phyloP scores from a whole-genome alignment of 1,140 invertebrate species.

The Drosophila navojoa region DNA sequence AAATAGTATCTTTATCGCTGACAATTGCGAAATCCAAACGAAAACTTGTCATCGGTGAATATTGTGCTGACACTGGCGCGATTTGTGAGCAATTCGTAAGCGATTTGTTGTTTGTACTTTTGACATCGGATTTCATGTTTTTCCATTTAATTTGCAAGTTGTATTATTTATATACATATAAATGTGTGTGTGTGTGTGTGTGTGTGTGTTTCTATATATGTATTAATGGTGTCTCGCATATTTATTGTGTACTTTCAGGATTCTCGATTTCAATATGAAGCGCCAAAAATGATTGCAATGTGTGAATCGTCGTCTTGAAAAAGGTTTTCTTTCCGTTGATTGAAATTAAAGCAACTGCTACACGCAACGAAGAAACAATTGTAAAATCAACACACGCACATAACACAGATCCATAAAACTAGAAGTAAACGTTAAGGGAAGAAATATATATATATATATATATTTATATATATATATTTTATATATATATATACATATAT shows the following conservation, averaged over 20 bases:
- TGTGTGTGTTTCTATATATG: not conserved
- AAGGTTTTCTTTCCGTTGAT: conserved; percentile 76
- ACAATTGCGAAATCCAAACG: conserved; percentile 74
- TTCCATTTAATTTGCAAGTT: conserved; percentile 73
- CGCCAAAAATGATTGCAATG: conserved; percentile 79
- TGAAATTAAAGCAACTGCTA: conserved; percentile 66
- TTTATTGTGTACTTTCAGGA: conserved; percentile 62
- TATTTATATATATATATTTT: conserved; percentile 27
- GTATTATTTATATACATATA: conserved; percentile 24
- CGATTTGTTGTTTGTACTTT: conserved; percentile 45
- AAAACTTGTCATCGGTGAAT: conserved; percentile 74
- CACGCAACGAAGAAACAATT: conserved; percentile 41
- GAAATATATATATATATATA: conserved; percentile 25
- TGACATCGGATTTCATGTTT: conserved; percentile 76
- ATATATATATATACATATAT: conserved; percentile 29
- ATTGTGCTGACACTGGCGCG: conserved; percentile 67
- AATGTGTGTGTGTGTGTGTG: conserved; percentile 9
- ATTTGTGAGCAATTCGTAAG: conserved; percentile 48
- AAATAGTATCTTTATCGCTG: conserved; percentile 75
- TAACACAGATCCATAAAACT: conserved; percentile 11
- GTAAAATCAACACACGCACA: conserved; percentile 25
- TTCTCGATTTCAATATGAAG: conserved; percentile 82
- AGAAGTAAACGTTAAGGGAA: conserved; percentile 16
- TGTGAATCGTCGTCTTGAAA: conserved; percentile 76
- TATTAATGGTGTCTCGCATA: conserved; percentile 3